Base-by-base conservation (phyloP, 2,113 vertebrate species). In the Mionectes macconnelli region DNA sequence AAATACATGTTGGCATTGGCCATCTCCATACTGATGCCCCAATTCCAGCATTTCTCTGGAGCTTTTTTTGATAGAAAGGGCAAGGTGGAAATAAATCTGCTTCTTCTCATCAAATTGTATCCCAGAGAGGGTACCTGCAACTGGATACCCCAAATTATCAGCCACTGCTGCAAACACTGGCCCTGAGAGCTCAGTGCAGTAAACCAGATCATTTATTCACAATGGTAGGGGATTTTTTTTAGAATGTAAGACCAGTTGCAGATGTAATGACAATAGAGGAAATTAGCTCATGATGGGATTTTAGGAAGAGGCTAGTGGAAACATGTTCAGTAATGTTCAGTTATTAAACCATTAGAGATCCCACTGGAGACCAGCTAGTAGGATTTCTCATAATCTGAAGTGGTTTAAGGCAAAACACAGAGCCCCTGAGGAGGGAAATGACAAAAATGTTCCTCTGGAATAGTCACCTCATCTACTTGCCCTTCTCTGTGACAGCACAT, bases 261-360 rank as follows among this genome's bases (percentile, higher is more conserved):
- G 95, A 97, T 96, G 84, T 96, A 96, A 95, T 92, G 96, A 96
- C 83, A 95, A 81, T 73, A 87, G 95, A 96, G 94, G 95, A 97
- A 96, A 97, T 96, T 95, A 96, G 88, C 94, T 97, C 96, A 95
- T 93, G 89, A 87, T 95, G 89, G 89, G 88, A 74, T 89, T 93
- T 97, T 95, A 90, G 90, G 56, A 96, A 84, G 83, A 96, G 82
- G 79, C 84, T 74, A 84, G 89, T 96, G 82, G 93, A 96, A 97
- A 96, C 96, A 88, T 77, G 50, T 93, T 96, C 87, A 76, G 74
- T 94, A 95, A 97, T 90, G 86, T 87, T 95, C 81, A 76, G 86
- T 94, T 93, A 96, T 94, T 96, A 95, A 95, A 96, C 80, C 83
- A 97, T 96, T 96, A 92, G 79, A 92, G 94, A 94, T 89, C 89